Conservation (phyloP, 2,797 vertebrate species). For the Chiroxiphia lanceolata region DNA sequence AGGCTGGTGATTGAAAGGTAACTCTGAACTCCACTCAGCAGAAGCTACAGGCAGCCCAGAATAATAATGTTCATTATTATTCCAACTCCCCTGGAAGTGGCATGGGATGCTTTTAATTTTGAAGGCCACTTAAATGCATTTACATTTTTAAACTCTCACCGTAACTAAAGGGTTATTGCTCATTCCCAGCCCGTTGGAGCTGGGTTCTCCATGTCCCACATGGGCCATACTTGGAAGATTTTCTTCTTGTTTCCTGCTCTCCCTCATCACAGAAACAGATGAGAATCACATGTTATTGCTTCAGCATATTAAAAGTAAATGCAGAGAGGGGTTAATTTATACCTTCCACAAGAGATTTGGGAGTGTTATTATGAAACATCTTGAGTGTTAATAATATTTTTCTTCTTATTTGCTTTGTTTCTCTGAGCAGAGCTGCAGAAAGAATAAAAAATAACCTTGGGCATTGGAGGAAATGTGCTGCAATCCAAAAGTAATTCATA, state of each 20-base stretch:
- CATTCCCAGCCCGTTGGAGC: not conserved
- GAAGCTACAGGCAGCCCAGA: not conserved
- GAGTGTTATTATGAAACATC: not conserved
- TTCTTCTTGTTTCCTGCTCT: not conserved
- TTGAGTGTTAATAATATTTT: conserved; percentile 18
- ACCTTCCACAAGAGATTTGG: not conserved
- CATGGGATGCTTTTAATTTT: conserved; percentile 6
- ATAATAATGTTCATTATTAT: not conserved
- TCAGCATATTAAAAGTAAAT: conserved; percentile 43
- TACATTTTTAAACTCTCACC: not conserved
- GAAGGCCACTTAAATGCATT: conserved; percentile 23
- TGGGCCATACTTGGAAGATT: not conserved
- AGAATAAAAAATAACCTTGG: conserved; percentile 44
- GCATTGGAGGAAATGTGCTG: not conserved
- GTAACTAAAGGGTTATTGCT: conserved; percentile 22
- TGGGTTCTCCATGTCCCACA: not conserved
- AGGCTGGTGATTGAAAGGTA: not conserved
- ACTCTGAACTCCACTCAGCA: conserved; percentile 20
- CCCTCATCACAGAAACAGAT: not conserved
- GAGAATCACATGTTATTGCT: not conserved
- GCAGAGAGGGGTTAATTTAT: conserved; percentile 37
- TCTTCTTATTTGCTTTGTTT: conserved; percentile 64
- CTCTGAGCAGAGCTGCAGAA: conserved; percentile 28
- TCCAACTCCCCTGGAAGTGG: not conserved
- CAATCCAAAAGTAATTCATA: conserved; percentile 41